Base-by-base conservation (phyloP, 2,797 vertebrate species). In the Arremon aurantiirostris region DNA sequence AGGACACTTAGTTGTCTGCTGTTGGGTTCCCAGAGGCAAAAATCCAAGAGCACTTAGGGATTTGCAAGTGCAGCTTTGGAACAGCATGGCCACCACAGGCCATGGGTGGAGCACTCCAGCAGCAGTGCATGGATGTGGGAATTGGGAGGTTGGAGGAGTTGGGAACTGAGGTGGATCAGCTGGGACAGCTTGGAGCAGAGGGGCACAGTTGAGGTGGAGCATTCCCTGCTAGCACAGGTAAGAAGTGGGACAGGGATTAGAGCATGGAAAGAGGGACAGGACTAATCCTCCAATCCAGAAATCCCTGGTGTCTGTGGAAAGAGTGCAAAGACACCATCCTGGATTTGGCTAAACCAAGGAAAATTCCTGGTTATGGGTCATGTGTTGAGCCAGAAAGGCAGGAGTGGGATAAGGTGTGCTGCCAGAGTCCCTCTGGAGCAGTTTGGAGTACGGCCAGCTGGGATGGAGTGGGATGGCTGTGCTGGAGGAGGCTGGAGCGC, bases 271-370 rank as follows among this genome's bases (percentile, higher is more conserved):
- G 18, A 27, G 12, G 42, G 32, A 32, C 6, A 9, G 49, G 42
- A 32, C 2, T 6, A 57, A 20, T 41, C 7, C 35, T 30, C 42
- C 19, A 11, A 4, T 17, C 37, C 64, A 76, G 52, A 57, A 72
- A 15, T 34, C 14, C 1, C 21, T 21, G 46, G 11, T 72, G 55
- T 12, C 55, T 11, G 3, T 2, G 46, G 34, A 22, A 35, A 56
- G 63, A 37, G 8, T 0, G 1, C 22, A 1, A 1, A 53, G 69
- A 19, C 0, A 0, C 1, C 0, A 30, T 39, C 21, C 19, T 8
- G 7, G 64, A 37, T 61, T 10, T 3, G 22, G 12, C 55, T 66
- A 41, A 80, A 53, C 8, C 34, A 5, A 39, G 6, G 21, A 34
- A 12, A 34, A 47, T 41, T 44, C 11, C 2, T 15, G 20, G 20